Base-by-base conservation (phyloP, 2,797 vertebrate genomes). In the Brachymystax lenok region DNA sequence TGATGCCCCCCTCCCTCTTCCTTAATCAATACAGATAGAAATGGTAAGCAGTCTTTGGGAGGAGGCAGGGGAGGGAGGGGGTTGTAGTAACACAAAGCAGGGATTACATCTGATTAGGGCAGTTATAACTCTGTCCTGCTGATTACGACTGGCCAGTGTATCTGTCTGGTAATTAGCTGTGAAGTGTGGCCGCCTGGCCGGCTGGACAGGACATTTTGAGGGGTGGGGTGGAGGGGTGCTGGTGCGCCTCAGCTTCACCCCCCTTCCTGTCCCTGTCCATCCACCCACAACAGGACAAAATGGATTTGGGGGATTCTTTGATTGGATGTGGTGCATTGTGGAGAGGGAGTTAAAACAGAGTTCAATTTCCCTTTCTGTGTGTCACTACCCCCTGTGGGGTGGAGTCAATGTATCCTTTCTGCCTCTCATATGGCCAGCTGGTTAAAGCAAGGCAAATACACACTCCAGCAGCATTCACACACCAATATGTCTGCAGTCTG, bases 371-470 rank as follows among this genome's bases (percentile, higher is more conserved):
- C 91, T 91, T 94, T 95, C 79, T 80, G 88, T 75, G 33, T 33
- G 83, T 85, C 78, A 77, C 83, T 83, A 88, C 92, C 94, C 93
- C 94, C 92, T 87, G 85, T 83, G 75, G 91, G 86, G 91, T 82
- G 84, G 84, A 87, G 90, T 94, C 92, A 95, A 94, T 94, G 85
- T 91, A 78, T 64, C 86, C 89, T 91, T 94, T 92, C 90, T 92
- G 83, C 80, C 86, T 83, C 83, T 90, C 85, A 83, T 96, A 90
- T 90, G 94, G 90, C 91, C 95, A 96, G 94, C 95, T 96, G 95
- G 95, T 96, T 93, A 87, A 95, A 96, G 94, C 90, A 90, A 95
- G 92, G 91, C 93, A 93, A 94, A 93, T 92, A 95, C 94, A 95
- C 93, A 92, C 93, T 95, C 88, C 83, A 86, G 88, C 84, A 90